Evolutionary conservation across 2,888 invertebrate species (phyloP).

Genomic region (Coleophora flavipennella): DNA sequence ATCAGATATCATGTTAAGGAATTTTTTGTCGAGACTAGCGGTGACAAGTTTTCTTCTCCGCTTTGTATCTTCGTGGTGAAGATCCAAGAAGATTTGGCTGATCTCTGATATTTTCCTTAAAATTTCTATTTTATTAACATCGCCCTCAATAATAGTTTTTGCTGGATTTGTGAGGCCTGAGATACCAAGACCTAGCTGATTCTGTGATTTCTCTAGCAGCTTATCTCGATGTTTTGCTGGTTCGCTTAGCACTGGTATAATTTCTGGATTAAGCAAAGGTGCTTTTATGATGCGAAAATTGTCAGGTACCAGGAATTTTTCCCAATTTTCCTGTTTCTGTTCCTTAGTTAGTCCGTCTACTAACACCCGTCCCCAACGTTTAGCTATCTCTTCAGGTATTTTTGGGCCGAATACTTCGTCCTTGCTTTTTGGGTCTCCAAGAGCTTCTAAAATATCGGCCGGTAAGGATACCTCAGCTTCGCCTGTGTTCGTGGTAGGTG

Average conservation of each 20-base stretch:
- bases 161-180: slow-evolving; percentile 1
- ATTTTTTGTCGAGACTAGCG: slow-evolving; percentile 10
- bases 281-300: too few relatives aligned
- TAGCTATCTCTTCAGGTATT: slow-evolving; percentile 6
- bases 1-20: slow-evolving; percentile 5
- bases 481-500: background rate
- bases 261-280: slow-evolving; percentile 7
- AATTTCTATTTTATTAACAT: slow-evolving; percentile 4
- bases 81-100: slow-evolving; percentile 5
- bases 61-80: slow-evolving; percentile 8
- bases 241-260: slow-evolving; percentile 3
- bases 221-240: slow-evolving; percentile 5
- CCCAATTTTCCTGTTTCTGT: slow-evolving; percentile 1
- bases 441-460: slow-evolving; percentile 4
- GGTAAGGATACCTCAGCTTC: background rate
- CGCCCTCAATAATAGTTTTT: slow-evolving; percentile 1
- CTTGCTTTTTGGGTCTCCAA: slow-evolving; percentile 8
- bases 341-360: slow-evolving; percentile 9
- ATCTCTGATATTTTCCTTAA: slow-evolving; percentile 6
- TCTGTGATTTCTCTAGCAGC: slow-evolving; percentile 5
- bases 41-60: slow-evolving; percentile 9
- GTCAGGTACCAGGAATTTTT: slow-evolving; percentile 1
- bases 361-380: slow-evolving; percentile 9
- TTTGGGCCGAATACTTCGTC: slow-evolving; percentile 8
- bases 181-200: slow-evolving; percentile 4